Conservation (phyloP, 1,140 invertebrate species). For the Halesus radiatus region DNA sequence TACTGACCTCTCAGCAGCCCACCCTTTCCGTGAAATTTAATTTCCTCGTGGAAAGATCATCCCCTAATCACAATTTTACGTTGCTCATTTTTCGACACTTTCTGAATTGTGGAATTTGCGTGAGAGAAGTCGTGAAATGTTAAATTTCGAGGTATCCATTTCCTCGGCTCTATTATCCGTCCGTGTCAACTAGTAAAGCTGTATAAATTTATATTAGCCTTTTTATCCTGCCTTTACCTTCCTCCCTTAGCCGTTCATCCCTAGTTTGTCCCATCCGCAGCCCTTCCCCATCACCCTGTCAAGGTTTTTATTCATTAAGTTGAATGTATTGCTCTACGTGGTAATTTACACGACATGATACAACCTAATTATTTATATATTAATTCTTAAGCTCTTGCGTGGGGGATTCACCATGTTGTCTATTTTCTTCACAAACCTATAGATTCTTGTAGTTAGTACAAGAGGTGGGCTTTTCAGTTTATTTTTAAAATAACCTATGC, state of each 20-base stretch:
- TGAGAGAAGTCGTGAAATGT: not conserved
- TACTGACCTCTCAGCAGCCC: no score
- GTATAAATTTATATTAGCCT: constrained; percentile 16
- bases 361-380: not conserved
- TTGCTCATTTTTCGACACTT: not conserved
- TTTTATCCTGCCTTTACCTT: not conserved
- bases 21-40: no score
- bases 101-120: not conserved
- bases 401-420: no score
- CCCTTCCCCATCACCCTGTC: no score
- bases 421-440: no score
- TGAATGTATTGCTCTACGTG: not conserved
- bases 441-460: no score
- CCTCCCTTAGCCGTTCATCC: not conserved
- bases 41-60: not conserved
- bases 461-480: no score
- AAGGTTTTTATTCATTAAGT: not conserved
- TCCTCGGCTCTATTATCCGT: constrained; percentile 1
- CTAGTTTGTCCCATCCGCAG: not conserved
- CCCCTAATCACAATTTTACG: not conserved
- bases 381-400: no score
- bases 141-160: not conserved
- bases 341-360: not conserved
- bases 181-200: constrained; percentile 16
- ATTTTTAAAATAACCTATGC: no score